Percentiles rank a stretch among this genome's conserved stretches.
These are phyloP conservation scores for Diceros bicornis DNA, from an alignment of 2,797 vertebrate genomes.

Conservation along the genomic window DNA sequence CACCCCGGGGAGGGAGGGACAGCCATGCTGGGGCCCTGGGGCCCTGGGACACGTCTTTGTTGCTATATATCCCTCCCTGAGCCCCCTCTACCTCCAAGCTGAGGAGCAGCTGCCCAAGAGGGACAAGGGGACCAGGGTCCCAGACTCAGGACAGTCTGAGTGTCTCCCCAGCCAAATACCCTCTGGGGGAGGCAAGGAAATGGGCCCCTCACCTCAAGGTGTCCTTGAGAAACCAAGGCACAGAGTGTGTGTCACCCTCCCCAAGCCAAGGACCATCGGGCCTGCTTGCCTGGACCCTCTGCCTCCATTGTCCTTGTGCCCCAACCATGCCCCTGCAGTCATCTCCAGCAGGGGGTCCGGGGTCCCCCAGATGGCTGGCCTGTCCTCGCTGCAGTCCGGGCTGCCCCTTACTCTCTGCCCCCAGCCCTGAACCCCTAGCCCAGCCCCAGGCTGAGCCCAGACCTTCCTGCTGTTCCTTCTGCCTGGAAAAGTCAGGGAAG, in stretches of 20 bases:
- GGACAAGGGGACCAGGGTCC: accelerated
- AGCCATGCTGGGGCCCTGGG: accelerated
- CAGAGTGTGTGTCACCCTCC: not conserved
- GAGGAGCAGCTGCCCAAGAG: not conserved
- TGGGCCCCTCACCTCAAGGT: no score
- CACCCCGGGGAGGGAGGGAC: accelerated
- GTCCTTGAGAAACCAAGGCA: not conserved
- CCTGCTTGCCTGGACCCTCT: no score
- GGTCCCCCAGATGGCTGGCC: no score
- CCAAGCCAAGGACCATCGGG: accelerated
- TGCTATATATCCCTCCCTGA: accelerated
- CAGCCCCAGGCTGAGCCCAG: not conserved
- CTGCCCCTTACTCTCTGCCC: not conserved
- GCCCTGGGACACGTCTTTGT: accelerated
- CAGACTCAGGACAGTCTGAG: not conserved
- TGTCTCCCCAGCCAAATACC: not conserved
- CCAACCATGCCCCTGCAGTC: not conserved
- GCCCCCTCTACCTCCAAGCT: not conserved
- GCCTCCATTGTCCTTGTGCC: accelerated
- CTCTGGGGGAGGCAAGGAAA: not conserved
- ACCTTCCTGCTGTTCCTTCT: not conserved
- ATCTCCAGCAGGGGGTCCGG: not conserved
- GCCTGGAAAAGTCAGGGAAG: not conserved
- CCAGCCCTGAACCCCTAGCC: not conserved
- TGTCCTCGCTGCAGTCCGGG: not conserved